Base-by-base conservation (phyloP, 2,888 invertebrate species). In the Stratiomys singularior region DNA sequence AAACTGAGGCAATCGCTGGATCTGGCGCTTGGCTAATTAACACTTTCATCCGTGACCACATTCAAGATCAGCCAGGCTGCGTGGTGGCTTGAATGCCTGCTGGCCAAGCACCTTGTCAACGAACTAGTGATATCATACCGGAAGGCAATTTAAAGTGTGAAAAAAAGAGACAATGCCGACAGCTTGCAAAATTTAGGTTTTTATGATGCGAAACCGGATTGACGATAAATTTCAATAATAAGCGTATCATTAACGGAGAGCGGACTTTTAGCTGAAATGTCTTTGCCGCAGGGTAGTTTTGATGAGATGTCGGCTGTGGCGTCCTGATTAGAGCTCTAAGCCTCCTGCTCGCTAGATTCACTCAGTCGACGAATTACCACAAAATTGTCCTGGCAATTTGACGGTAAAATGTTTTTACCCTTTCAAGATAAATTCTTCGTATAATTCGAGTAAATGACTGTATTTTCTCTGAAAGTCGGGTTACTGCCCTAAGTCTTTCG, bases 11-110 rank as follows among this genome's bases (percentile, higher is more conserved):
- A 64, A 64, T 25, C n/a, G n/a, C n/a, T 30, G 13, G 28, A 64
- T 0, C 60, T 60, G 60, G 60, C 60, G 64, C 64, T 64, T 25
- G 64, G 23, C 64, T 30, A 64, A 64, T 64, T 64, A 64, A 30
- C 64, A 64, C 64, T 64, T 64, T 64, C 64, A 27, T 28, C 30
- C 64, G n/a, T 64, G 64, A 64, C 30, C 27, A n/a, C 28, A 64
- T 64, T 30, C 64, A 64, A 64, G 64, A 64, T 30, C 64, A 30
- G 30, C 28, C 28, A 27, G 30, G 30, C 30, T 37, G 3, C 9
- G 37, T 5, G 37, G 3, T 9, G 37, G 37, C 9, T 37, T 37
- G 37, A 37, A 5, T 9, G 37, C 37, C 37, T 37, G 37, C 37
- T 37, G 37, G 37, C 37, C 37, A 37, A 37, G 37, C 37, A 37